These are phyloP conservation scores for Centropristis striata DNA, from an alignment of 2,113 vertebrate species.

Conservation along the genomic window DNA sequence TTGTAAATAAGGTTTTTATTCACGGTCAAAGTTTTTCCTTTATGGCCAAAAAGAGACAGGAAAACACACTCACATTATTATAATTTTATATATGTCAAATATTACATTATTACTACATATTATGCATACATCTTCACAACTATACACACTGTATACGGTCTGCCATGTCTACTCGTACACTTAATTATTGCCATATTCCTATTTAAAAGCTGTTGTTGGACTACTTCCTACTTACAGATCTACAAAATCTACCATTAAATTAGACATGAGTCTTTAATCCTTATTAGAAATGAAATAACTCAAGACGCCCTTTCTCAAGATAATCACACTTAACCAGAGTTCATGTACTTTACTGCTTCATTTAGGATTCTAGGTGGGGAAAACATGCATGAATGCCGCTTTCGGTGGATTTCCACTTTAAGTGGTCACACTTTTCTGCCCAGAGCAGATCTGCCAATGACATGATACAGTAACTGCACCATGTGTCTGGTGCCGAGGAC, in stretches of 20 bases:
- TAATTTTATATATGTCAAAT: no score
- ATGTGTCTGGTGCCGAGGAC: constrained; percentile 37
- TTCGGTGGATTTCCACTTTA: constrained; percentile 37
- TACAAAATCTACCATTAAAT: neutral
- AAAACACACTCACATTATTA: no score
- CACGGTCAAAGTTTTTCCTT: no score
- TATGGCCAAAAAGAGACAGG: no score
- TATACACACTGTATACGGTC: no score
- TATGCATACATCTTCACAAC: no score
- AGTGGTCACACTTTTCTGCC: constrained; percentile 24
- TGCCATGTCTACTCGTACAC: no score
- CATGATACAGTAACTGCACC: constrained; percentile 41
- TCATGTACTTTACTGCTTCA: constrained; percentile 1
- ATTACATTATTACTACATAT: no score
- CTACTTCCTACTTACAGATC: no score
- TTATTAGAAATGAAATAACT: neutral
- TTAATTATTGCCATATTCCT: no score
- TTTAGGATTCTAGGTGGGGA: constrained; percentile 14
- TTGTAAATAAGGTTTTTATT: no score
- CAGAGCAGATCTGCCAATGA: constrained; percentile 35
- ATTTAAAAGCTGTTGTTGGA: no score
- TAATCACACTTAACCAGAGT: neutral
- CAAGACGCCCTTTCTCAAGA: neutral
- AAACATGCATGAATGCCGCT: constrained; percentile 19
- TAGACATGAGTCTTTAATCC: neutral